Percentiles rank a stretch among this genome's conserved stretches.
phyloP scores from a whole-genome alignment of 2,113 vertebrate species.

The Etheostoma cragini region DNA sequence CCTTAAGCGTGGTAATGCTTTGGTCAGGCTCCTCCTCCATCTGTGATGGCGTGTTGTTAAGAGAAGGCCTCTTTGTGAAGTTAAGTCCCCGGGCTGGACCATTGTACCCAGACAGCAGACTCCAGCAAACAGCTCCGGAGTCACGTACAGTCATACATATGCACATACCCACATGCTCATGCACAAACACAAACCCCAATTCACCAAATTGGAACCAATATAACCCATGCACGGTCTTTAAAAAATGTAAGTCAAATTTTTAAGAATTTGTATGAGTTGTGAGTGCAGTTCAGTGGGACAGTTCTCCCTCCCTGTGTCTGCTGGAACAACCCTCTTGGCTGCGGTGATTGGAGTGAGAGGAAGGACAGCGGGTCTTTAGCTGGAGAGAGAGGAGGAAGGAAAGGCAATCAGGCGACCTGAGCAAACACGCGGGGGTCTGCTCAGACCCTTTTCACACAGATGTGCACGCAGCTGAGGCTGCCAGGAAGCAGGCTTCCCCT shows the following conservation, averaged over 20 bases:
- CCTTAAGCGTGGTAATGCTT: slow-evolving; percentile 76
- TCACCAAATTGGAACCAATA: slow-evolving; percentile 39
- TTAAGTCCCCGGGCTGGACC: slow-evolving; percentile 74
- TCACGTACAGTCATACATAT: slow-evolving; percentile 75
- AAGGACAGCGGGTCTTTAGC: slow-evolving; percentile 84
- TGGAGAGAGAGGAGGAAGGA: slow-evolving; percentile 85
- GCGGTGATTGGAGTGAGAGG: slow-evolving; percentile 81
- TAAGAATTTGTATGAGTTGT: slow-evolving; percentile 52
- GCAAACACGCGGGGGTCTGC: slow-evolving; percentile 83
- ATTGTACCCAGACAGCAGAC: slow-evolving; percentile 77
- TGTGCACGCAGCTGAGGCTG: slow-evolving; percentile 85
- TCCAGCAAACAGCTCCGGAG: slow-evolving; percentile 68
- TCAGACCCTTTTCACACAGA: slow-evolving; percentile 81
- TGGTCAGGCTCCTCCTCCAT: slow-evolving; percentile 78
- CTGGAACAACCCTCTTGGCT: slow-evolving; percentile 61
- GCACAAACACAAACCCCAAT: slow-evolving; percentile 42
- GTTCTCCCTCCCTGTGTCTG: slow-evolving; percentile 39
- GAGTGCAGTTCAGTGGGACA: slow-evolving; percentile 49
- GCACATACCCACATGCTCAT: slow-evolving; percentile 56
- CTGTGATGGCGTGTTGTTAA: slow-evolving; percentile 74
- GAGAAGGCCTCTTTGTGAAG: slow-evolving; percentile 82
- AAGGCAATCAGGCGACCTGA: slow-evolving; percentile 87
- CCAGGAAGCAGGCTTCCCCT: slow-evolving; percentile 85
- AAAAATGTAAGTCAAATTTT: background rate
- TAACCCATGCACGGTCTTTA: slow-evolving; percentile 11